Percentiles rank a stretch among this genome's conserved stretches.
Evolutionary conservation across 1,140 invertebrate species (phyloP).

Genomic region (Lycorma delicatula): DNA sequence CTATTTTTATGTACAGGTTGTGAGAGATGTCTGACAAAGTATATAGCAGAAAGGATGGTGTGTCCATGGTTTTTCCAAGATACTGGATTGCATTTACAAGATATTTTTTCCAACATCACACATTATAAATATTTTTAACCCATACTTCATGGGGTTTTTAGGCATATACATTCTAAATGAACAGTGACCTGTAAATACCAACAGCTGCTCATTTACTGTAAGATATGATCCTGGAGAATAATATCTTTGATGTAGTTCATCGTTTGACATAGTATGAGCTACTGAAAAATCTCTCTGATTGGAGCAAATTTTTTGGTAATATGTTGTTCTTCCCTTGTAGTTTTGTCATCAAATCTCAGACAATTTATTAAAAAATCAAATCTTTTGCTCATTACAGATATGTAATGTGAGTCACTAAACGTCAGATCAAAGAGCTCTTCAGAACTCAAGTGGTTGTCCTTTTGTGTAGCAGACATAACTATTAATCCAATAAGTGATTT

Average conservation of each 20-base stretch:
- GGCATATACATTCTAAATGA: constrained; percentile 40
- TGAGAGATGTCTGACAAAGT: constrained; percentile 28
- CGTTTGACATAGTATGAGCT: too few species aligned
- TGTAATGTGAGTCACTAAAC: constrained; percentile 23
- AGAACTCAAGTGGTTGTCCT: constrained; percentile 26
- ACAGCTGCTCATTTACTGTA: constrained; percentile 34
- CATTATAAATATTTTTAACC: constrained; percentile 36
- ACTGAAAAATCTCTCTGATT: constrained; percentile 34
- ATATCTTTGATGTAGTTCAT: constrained; percentile 27
- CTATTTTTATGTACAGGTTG: constrained; percentile 18
- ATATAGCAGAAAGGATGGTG: background rate
- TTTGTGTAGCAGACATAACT: constrained; percentile 21
- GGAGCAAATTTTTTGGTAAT: constrained; percentile 31
- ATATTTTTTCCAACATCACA: constrained; percentile 33
- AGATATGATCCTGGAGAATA: constrained; percentile 27
- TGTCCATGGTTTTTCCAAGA: constrained; percentile 29
- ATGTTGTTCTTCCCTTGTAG: constrained; percentile 22
- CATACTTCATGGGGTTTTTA: constrained; percentile 29
- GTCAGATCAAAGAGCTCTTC: constrained; percentile 24
- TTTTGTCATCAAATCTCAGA: background rate
- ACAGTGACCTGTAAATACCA: constrained; percentile 36
- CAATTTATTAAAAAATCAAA: constrained; percentile 27
- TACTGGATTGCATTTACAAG: too few species aligned
- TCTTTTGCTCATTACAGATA: constrained; percentile 28
- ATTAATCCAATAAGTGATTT: constrained; percentile 24